Conservation (phyloP, 1,140 invertebrate species). For the Antheraea pernyi region DNA sequence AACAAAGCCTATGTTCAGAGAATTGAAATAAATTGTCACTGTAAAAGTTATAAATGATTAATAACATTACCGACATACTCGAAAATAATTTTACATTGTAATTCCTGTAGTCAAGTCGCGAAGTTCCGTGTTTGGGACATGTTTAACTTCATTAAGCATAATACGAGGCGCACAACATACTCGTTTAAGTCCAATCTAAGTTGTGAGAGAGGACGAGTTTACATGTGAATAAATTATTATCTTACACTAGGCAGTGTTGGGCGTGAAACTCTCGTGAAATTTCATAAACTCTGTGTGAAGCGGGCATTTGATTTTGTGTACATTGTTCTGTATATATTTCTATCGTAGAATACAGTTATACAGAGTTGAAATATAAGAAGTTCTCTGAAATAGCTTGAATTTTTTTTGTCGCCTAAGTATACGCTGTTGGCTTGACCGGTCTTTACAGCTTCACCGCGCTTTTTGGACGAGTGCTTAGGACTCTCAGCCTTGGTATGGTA, state of each 20-base stretch:
- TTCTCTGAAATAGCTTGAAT: too few relatives aligned
- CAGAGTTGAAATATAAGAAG: too few relatives aligned
- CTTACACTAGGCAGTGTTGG: conserved; percentile 54
- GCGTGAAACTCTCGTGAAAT: conserved; percentile 40
- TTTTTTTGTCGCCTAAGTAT: too few relatives aligned
- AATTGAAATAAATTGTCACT: background rate
- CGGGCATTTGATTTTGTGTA: conserved; percentile 42
- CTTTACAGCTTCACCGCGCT: too few relatives aligned
- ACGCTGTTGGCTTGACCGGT: too few relatives aligned
- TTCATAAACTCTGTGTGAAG: conserved; percentile 33
- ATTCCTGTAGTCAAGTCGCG: conserved; percentile 17
- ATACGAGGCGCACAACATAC: conserved; percentile 67
- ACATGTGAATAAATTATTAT: conserved; percentile 77
- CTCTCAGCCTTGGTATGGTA: too few relatives aligned
- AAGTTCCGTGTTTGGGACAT: conserved; percentile 57
- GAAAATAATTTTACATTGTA: conserved; percentile 34
- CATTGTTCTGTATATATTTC: background rate
- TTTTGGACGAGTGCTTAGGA: too few relatives aligned
- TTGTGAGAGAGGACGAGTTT: conserved; percentile 63
- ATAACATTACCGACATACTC: conserved; percentile 6
- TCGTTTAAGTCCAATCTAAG: conserved; percentile 78
- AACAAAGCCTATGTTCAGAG: background rate
- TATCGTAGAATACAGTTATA: background rate
- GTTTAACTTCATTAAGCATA: conserved; percentile 77
- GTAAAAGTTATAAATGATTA: background rate